Conservation (phyloP, 2,888 invertebrate genomes). For the Eupithecia exiguata region DNA sequence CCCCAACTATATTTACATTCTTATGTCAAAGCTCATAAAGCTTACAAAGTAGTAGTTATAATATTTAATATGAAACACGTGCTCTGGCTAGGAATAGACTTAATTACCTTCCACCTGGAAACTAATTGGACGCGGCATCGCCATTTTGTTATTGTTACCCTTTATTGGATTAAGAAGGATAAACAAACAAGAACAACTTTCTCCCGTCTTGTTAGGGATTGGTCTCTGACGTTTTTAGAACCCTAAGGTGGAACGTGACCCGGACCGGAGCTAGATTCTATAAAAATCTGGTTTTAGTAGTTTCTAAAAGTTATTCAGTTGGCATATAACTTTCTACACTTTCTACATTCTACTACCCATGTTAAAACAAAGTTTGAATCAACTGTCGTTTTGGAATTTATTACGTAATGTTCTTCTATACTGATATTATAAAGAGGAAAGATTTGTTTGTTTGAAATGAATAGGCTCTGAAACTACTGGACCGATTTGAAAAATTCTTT, state of each 20-base stretch:
- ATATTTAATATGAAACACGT: conserved; percentile 21
- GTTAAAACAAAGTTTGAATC: not conserved
- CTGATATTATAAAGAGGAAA: no score
- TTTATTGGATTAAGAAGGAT: conserved; percentile 8
- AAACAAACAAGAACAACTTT: not conserved
- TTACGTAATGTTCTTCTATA: no score
- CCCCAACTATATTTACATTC: not conserved
- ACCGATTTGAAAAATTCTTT: no score
- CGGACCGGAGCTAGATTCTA: not conserved
- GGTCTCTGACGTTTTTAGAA: not conserved
- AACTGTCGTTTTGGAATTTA: no score
- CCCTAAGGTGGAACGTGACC: no score
- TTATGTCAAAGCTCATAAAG: conserved; percentile 2
- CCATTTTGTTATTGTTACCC: conserved; percentile 6
- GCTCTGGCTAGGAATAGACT: conserved; percentile 19
- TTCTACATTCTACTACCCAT: not conserved
- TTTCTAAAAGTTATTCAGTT: no score
- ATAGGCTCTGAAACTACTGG: no score
- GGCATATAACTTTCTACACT: no score
- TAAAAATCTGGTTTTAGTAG: not conserved
- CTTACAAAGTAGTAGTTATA: conserved; percentile 5
- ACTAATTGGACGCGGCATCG: conserved; percentile 17
- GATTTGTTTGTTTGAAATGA: no score
- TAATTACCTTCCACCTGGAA: conserved; percentile 10
- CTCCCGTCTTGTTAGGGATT: not conserved